Evolutionary conservation across 2,113 vertebrate genomes (phyloP), one percentile per base, ranked within the genome.

Genomic region (Sylvietta virens): DNA sequence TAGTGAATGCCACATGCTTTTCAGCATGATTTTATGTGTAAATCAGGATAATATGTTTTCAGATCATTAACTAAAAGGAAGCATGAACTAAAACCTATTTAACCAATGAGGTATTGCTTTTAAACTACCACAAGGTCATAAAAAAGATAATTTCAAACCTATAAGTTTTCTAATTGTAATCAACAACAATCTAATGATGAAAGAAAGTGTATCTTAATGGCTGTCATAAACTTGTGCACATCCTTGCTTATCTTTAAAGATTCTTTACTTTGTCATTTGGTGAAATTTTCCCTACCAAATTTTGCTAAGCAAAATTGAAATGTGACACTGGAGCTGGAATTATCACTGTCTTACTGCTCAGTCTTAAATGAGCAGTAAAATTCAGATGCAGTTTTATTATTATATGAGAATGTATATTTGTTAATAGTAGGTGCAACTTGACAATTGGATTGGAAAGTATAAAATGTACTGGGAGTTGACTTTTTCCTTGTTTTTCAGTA

Each of bases 31-130:
- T 98, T 98, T 98, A 98, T 98, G 98, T 98, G 98, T 98, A 98
- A 99, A 99, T 98, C 98, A 98, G 97, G 97, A 97, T 98, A 98
- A 98, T 99, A 98, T 98, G 98, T 98, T 98, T 98, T 98, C 98
- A 98, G 98, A 97, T 98, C 98, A 98, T 99, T 99, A 99, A 98
- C 96, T 98, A 98, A 98, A 98, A 98, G 97, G 98, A 98, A 98
- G 98, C 98, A 97, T 98, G 98, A 98, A 98, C 97, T 97, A 98
- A 98, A 98, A 98, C 97, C 98, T 98, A 98, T 98, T 98, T 98
- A 98, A 98, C 98, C 98, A 98, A 98, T 98, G 98, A 98, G 98
- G 97, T 98, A 97, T 98, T 98, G 98, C 98, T 98, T 98, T 98
- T 98, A 98, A 98, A 98, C 98, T 98, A 98, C 98, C 97, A 97